phyloP scores from a whole-genome alignment of 2,113 vertebrate species.

The Psilopsiagon aymara region DNA sequence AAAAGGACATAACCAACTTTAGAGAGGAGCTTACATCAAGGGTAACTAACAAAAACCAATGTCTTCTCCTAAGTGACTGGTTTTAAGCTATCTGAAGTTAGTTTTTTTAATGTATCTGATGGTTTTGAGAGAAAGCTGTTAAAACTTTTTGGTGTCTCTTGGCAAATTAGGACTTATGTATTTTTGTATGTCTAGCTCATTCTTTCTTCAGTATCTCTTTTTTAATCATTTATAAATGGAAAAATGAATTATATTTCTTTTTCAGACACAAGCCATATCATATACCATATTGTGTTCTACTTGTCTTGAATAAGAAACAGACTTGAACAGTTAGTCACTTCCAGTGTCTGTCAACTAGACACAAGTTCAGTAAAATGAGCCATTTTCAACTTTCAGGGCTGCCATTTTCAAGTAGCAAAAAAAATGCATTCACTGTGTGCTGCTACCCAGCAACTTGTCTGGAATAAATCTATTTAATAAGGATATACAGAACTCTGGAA shows the following conservation, averaged over 20 bases:
- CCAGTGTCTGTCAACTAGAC: constrained; percentile 37
- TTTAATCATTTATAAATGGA: not conserved
- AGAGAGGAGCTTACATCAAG: not conserved
- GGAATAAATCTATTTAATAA: constrained; percentile 34
- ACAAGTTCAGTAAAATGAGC: constrained; percentile 18
- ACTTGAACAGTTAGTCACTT: constrained; percentile 51
- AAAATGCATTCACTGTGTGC: not conserved
- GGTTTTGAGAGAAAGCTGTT: not conserved
- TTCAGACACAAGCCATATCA: constrained; percentile 33
- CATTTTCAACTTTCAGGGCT: constrained; percentile 16
- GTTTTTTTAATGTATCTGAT: not conserved
- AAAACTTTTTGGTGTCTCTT: not conserved
- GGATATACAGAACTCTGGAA: not conserved
- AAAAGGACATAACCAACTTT: not conserved
- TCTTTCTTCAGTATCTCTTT: not conserved
- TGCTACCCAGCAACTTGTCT: not conserved
- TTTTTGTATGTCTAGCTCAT: constrained; percentile 1
- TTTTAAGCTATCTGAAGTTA: not conserved
- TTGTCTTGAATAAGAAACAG: constrained; percentile 45
- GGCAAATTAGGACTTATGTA: not conserved
- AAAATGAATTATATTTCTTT: constrained; percentile 13
- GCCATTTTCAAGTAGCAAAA: not conserved
- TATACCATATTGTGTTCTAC: constrained; percentile 44
- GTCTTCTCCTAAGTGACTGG: not conserved
- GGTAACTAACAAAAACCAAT: not conserved